These are phyloP conservation scores for Fistularia tabacaria DNA, from an alignment of 2,797 vertebrate genomes.

Conservation along the genomic window DNA sequence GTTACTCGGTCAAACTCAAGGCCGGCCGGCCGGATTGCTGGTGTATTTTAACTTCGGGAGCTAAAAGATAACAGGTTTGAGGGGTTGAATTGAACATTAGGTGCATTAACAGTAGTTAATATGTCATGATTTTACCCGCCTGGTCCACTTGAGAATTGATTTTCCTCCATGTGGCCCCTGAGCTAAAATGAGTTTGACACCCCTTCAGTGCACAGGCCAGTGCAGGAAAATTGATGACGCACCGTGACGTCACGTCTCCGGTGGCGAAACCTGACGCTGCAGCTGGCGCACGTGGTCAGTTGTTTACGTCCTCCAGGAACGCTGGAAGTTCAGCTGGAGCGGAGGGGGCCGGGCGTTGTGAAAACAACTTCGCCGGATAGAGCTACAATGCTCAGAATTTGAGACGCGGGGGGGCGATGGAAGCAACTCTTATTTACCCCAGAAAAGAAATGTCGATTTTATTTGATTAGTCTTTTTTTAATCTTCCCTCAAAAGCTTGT, in stretches of 20 bases:
- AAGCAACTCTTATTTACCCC: background rate
- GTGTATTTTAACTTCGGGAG: too few species aligned
- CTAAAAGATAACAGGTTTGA: too few species aligned
- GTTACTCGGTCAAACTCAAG: too few species aligned
- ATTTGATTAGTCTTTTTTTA: background rate
- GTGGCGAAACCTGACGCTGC: slow-evolving; percentile 52
- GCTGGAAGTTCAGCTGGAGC: slow-evolving; percentile 12
- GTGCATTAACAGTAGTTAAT: too few species aligned
- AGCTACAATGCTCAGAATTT: slow-evolving; percentile 61
- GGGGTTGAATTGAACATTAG: too few species aligned
- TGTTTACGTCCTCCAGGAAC: slow-evolving; percentile 75
- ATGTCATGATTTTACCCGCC: too few species aligned
- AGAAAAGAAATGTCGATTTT: slow-evolving; percentile 34
- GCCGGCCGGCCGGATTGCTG: too few species aligned
- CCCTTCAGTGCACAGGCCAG: too few species aligned
- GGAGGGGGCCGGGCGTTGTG: slow-evolving; percentile 43
- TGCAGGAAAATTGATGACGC: background rate
- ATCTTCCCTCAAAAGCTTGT: background rate
- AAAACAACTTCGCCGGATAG: slow-evolving; percentile 55
- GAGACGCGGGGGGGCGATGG: slow-evolving; percentile 48
- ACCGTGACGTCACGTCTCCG: slow-evolving; percentile 28
- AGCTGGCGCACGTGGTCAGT: slow-evolving; percentile 69
- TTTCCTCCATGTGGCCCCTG: too few species aligned
- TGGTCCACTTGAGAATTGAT: too few species aligned
- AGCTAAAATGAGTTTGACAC: too few species aligned